Conservation (phyloP, 2,797 vertebrate genomes). For the Myiotriccus ornatus region DNA sequence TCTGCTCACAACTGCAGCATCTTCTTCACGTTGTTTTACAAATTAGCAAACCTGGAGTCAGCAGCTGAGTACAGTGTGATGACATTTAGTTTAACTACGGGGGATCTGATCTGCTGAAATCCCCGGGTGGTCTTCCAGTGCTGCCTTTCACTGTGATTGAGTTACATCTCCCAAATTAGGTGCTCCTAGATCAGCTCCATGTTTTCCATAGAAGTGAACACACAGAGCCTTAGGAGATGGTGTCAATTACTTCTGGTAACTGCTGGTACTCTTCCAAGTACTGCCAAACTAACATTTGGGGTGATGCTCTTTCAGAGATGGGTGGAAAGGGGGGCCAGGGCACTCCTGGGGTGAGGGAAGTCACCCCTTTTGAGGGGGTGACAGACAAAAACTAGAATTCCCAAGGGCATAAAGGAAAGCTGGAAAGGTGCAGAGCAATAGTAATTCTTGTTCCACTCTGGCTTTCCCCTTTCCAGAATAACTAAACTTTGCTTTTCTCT, state of each 20-base stretch:
- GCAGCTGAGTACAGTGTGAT: background rate
- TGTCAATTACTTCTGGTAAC: background rate
- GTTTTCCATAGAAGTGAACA: background rate
- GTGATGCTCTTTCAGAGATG: accelerated
- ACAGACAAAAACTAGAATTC: background rate
- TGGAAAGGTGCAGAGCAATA: accelerated
- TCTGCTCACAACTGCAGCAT: background rate
- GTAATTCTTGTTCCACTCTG: background rate
- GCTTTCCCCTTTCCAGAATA: background rate
- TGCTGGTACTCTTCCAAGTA: background rate
- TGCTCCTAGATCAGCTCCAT: background rate
- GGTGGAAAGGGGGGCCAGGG: background rate
- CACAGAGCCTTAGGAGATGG: background rate
- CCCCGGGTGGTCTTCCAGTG: background rate
- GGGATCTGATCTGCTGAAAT: background rate
- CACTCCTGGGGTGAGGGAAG: background rate
- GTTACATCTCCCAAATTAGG: background rate
- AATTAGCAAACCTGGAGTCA: slow-evolving; percentile 36
- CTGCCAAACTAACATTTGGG: background rate
- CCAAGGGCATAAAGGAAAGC: background rate
- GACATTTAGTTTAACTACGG: slow-evolving; percentile 9
- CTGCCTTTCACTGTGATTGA: background rate
- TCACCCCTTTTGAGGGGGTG: background rate
- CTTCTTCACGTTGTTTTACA: slow-evolving; percentile 24
- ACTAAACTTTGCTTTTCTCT: background rate